Conservation (phyloP, 2,888 invertebrate species). For the Coenonympha arcania region DNA sequence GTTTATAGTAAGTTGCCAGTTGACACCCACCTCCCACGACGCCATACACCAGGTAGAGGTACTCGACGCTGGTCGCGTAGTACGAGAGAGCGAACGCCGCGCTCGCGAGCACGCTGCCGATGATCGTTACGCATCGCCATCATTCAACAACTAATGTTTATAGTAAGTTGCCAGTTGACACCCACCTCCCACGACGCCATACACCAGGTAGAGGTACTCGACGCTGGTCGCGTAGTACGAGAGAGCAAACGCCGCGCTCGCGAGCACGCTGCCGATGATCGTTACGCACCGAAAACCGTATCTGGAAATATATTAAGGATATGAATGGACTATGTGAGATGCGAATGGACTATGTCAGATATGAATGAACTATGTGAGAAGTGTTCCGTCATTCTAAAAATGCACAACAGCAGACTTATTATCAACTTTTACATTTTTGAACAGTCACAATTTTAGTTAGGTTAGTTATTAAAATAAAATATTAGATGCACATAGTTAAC, state of each 20-base stretch:
- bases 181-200: constrained; percentile 88
- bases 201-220: constrained; percentile 83
- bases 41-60: constrained; percentile 88
- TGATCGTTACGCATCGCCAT: constrained; percentile 83
- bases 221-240: constrained; percentile 83
- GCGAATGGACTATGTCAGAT: background rate
- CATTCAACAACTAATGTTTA: background rate
- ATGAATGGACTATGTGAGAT: background rate
- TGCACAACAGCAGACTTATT: too few relatives aligned
- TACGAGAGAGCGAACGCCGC: constrained; percentile 81
- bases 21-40: constrained; percentile 80
- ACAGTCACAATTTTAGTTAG: too few relatives aligned
- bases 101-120: constrained; percentile 83
- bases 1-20: background rate
- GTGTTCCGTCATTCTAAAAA: too few relatives aligned
- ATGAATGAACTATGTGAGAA: background rate
- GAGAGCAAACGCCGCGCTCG: constrained; percentile 78
- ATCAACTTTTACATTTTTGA: too few relatives aligned
- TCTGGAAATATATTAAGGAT: constrained; percentile 37
- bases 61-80: constrained; percentile 80
- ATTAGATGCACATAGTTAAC: too few relatives aligned
- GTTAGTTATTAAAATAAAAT: too few relatives aligned
- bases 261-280: constrained; percentile 84
- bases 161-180: background rate
- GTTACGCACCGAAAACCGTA: constrained; percentile 94